These are phyloP conservation scores for Gavialis gangeticus DNA, from an alignment of 2,113 vertebrate genomes.

Conservation along the genomic window DNA sequence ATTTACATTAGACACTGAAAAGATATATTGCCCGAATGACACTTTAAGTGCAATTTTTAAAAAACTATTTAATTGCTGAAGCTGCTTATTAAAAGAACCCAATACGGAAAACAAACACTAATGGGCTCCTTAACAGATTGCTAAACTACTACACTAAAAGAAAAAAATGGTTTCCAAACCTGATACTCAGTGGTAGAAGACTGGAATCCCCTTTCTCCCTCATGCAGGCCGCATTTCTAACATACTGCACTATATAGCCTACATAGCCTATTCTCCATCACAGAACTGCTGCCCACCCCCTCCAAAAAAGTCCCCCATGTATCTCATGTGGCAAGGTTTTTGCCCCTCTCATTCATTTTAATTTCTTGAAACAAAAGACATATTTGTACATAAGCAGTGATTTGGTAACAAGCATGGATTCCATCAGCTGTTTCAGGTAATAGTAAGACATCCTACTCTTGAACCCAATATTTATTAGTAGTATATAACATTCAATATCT, in stretches of 20 bases:
- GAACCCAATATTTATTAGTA: background rate
- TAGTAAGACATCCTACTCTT: background rate
- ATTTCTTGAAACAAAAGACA: background rate
- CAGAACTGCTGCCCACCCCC: background rate
- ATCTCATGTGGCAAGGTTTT: background rate
- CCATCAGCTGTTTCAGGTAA: background rate
- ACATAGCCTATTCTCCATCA: background rate
- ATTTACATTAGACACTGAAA: background rate
- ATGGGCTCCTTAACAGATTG: background rate
- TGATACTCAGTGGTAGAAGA: background rate
- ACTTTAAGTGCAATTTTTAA: background rate
- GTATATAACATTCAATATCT: background rate
- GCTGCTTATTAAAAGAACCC: background rate
- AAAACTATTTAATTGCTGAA: background rate
- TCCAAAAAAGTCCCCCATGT: background rate
- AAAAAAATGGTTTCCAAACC: background rate
- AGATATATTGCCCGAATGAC: background rate
- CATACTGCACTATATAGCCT: background rate
- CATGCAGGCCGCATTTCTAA: rapidly evolving
- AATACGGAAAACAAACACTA: background rate
- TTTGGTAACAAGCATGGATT: background rate
- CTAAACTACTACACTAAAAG: background rate
- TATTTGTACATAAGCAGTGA: background rate
- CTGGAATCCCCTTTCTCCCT: background rate
- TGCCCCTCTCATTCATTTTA: background rate